Evolutionary conservation across 2,888 invertebrate genomes (phyloP).

Genomic region (Lasioglossum marginatum): DNA sequence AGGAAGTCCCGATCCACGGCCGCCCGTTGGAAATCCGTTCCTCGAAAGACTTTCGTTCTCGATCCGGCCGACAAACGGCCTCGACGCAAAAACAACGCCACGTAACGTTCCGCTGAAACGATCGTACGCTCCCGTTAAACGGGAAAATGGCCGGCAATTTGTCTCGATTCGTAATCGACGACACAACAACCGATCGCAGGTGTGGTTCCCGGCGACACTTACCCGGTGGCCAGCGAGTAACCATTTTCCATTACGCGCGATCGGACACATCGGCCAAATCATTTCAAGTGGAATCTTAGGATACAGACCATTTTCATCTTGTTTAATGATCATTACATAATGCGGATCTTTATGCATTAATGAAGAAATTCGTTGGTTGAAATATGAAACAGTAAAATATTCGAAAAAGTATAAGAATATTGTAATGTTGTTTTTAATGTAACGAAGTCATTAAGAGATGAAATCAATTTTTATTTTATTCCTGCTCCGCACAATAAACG

Average conservation of each 20-base stretch:
- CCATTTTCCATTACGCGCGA: constrained; percentile 13
- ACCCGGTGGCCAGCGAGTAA: constrained; percentile 59
- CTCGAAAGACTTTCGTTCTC: constrained; percentile 39
- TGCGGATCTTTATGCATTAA: no score
- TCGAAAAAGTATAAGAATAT: no score
- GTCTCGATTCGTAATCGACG: constrained; percentile 61
- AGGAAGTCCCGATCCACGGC: constrained; percentile 4
- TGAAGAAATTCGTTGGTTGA: no score
- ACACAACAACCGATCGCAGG: constrained; percentile 59
- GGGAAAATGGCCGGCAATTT: constrained; percentile 61
- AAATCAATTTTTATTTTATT: no score
- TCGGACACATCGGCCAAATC: neutral
- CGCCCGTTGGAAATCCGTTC: constrained; percentile 7
- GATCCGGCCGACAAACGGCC: constrained; percentile 2
- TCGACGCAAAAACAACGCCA: constrained; percentile 19
- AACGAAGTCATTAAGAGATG: no score
- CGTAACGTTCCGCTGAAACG: constrained; percentile 32
- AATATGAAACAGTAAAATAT: no score
- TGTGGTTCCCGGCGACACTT: constrained; percentile 58
- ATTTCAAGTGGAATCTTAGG: neutral
- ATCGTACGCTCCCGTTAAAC: constrained; percentile 38
- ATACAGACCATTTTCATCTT: no score
- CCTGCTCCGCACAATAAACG: no score
- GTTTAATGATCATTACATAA: no score
- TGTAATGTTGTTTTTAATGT: no score